Evolutionary conservation across 2,888 invertebrate species (phyloP), one percentile per base, ranked within the genome.

Genomic region (Pilophorus perplexus): DNA sequence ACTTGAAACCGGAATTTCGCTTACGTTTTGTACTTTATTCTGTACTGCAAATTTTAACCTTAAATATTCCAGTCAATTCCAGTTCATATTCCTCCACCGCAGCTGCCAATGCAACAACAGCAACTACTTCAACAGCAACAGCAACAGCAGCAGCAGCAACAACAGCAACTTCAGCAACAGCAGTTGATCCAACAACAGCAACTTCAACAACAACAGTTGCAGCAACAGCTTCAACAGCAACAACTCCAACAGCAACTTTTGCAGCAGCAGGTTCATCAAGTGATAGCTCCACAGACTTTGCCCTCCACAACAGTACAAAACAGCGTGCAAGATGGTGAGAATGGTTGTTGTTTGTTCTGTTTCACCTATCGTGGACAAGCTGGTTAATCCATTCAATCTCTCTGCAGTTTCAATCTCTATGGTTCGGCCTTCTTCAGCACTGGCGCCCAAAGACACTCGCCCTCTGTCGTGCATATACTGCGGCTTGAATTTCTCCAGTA

Each of bases 401-500:
- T n/a, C n/a, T n/a, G n/a, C n/a, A n/a, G n/a, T 54, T 55, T 16
- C 38, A 55, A 38, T 55, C 12, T 20, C 38, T 1, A 22, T 55
- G 12, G 42, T 16, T 25, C 20, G 59, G 20, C 23, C 59, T 14
- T 42, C 59, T 8, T 6, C 42, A 3, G 18, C 16, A 4, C 44
- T 20, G n/a, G 27, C 6, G 10, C 4, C 44, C 16, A 59, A 59
- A 59, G 59, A 59, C 2, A 14, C 18, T 10, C 59, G 62, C 2
- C 66, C 68, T 1, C 52, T 68, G 3, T 67, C 69, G 23, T 69
- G 69, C 46, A 67, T 69, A 16, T 69, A 69, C 27, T 69, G 68
- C 57, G 69, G 69, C 28, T 33, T 62, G 27, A 64, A 79, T 38
- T 84, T 83, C 74, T 74, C 75, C 44, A 80, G 81, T 68, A 80